These are phyloP conservation scores for Rhagonycha fulva DNA, from an alignment of 2,888 invertebrate genomes.

Conservation along the genomic window DNA sequence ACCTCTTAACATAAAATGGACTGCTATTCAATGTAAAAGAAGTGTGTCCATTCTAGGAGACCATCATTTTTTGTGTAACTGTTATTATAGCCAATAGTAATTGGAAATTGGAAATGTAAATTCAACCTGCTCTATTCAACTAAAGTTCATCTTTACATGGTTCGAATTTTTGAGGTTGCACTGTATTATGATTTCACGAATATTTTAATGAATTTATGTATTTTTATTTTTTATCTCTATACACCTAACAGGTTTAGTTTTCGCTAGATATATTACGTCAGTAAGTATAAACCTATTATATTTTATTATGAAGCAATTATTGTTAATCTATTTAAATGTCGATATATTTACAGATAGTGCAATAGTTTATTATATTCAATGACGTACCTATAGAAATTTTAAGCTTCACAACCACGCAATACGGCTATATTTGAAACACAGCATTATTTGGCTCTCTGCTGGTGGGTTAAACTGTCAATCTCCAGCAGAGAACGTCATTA, in stretches of 20 bases:
- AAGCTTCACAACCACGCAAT: constrained; percentile 22
- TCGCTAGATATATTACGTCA: background rate
- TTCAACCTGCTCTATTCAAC: too few relatives aligned
- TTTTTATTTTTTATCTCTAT: background rate
- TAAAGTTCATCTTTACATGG: too few relatives aligned
- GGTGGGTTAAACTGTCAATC: constrained; percentile 36
- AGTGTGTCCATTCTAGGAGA: too few relatives aligned
- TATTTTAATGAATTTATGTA: too few relatives aligned
- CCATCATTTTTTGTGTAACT: too few relatives aligned
- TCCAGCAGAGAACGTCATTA: constrained; percentile 40
- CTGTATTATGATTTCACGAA: too few relatives aligned
- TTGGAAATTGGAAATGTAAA: too few relatives aligned
- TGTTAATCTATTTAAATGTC: background rate
- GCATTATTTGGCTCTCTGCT: constrained; percentile 33
- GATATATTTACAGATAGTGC: background rate
- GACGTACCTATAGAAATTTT: constrained; percentile 14
- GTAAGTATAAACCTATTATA: background rate
- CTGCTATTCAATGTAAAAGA: too few relatives aligned
- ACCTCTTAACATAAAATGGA: too few relatives aligned
- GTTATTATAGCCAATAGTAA: too few relatives aligned
- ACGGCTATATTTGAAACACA: constrained; percentile 17
- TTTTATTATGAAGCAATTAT: background rate
- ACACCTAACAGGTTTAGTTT: background rate
- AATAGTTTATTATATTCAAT: background rate
- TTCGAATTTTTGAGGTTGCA: too few relatives aligned